A percentile compares a stretch with the other conserved stretches of the same genome.
These are phyloP conservation scores for Uria aalge DNA, from an alignment of 2,113 vertebrate species.

Conservation along the genomic window DNA sequence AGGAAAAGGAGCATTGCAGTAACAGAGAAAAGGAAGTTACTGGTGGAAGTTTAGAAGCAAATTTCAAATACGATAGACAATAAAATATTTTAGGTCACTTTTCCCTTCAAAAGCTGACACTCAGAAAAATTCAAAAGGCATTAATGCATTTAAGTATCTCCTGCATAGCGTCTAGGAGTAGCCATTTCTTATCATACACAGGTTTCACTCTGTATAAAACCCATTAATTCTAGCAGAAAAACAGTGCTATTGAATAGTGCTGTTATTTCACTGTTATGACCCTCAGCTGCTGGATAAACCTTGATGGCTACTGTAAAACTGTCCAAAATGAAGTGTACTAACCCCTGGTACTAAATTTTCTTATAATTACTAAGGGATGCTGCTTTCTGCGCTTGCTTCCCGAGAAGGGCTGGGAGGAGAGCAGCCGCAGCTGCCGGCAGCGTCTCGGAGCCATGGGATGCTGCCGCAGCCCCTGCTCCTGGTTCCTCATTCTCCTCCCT, in stretches of 20 bases:
- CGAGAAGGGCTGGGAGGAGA: not conserved
- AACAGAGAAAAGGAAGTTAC: conserved; percentile 19
- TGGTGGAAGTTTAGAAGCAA: conserved; percentile 44
- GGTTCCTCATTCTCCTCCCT: fast-evolving
- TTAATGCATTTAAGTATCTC: not conserved
- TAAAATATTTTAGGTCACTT: conserved; percentile 42
- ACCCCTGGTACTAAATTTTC: not conserved
- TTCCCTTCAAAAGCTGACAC: conserved; percentile 44
- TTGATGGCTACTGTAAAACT: conserved; percentile 34
- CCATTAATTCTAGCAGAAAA: not conserved
- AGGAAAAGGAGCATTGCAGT: conserved; percentile 6
- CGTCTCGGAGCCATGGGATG: fast-evolving
- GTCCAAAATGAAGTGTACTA: not conserved
- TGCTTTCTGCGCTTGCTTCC: not conserved
- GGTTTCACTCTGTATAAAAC: not conserved
- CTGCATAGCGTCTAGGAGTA: not conserved
- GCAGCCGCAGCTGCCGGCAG: not conserved
- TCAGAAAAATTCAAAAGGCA: conserved; percentile 1
- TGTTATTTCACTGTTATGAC: conserved; percentile 59
- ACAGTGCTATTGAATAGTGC: not conserved
- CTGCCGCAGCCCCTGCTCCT: not conserved
- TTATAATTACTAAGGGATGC: not conserved
- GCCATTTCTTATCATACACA: not conserved
- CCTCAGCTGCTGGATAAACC: conserved; percentile 42
- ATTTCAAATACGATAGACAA: conserved; percentile 3